Percentiles rank a stretch among this genome's conserved stretches.
These are phyloP conservation scores for Potorous gilbertii DNA, from an alignment of 2,797 vertebrate genomes.

Conservation along the genomic window DNA sequence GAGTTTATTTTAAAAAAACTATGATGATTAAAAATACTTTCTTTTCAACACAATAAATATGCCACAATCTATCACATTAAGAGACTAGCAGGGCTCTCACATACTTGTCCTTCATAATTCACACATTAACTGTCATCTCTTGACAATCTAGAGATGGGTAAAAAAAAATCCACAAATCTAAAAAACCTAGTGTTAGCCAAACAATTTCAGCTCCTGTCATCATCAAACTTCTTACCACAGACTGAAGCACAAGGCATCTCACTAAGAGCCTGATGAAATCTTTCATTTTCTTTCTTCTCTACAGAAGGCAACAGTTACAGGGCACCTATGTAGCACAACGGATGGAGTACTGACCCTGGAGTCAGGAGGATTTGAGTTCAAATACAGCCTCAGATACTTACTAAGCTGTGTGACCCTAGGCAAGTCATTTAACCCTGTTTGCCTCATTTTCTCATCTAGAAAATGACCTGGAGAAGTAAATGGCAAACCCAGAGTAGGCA, in stretches of 20 bases:
- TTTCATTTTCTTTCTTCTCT: background rate
- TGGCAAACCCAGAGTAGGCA: no score
- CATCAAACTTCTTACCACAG: background rate
- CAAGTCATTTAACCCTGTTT: no score
- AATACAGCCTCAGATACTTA: background rate
- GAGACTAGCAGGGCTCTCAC: slow-evolving; percentile 38
- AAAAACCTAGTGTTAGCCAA: background rate
- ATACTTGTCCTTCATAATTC: background rate
- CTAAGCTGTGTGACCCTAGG: no score
- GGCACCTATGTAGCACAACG: background rate
- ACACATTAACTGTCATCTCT: slow-evolving; percentile 23
- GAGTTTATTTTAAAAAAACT: slow-evolving; percentile 62
- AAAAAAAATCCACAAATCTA: slow-evolving; percentile 4
- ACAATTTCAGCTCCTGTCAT: slow-evolving; percentile 18
- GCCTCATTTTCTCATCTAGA: no score
- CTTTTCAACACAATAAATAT: slow-evolving; percentile 63
- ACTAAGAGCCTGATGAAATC: background rate
- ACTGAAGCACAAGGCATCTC: background rate
- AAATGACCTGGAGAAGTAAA: no score
- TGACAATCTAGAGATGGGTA: slow-evolving; percentile 29
- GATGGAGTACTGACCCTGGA: background rate
- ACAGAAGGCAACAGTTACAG: background rate
- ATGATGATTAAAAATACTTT: slow-evolving; percentile 73
- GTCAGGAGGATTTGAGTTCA: background rate
- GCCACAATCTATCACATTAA: slow-evolving; percentile 15